Evolutionary conservation across 2,797 vertebrate genomes (phyloP).

Genomic region (Sebastes hubbsi): DNA sequence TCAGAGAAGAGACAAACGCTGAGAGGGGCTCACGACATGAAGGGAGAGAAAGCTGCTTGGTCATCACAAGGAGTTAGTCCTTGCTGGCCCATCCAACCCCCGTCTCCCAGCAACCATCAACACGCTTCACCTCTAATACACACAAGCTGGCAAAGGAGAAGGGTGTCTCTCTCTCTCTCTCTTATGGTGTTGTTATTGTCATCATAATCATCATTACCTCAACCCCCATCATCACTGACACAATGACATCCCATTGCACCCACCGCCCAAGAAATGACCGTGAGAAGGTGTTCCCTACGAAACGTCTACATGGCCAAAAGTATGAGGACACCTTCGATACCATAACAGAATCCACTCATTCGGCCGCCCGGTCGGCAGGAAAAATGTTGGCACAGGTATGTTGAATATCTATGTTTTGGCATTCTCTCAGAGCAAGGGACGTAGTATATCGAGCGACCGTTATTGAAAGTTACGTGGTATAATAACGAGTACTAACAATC

Average conservation of each 20-base stretch:
- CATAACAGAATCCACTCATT: not conserved
- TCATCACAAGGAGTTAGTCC: slow-evolving; percentile 58
- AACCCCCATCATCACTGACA: slow-evolving; percentile 26
- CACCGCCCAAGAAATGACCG: slow-evolving; percentile 1
- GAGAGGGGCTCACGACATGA: slow-evolving; percentile 39
- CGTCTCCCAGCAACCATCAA: slow-evolving; percentile 42
- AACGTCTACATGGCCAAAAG: not conserved
- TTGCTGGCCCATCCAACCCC: not conserved
- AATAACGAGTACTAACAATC: not conserved
- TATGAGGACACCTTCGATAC: not conserved
- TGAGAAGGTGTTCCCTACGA: slow-evolving; percentile 1
- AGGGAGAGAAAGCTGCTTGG: slow-evolving; percentile 60
- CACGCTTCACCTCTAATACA: slow-evolving; percentile 24
- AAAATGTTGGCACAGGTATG: not conserved
- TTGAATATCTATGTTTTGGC: not conserved
- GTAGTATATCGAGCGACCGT: not conserved
- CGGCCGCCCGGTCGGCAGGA: not conserved
- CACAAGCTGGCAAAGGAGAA: slow-evolving; percentile 3
- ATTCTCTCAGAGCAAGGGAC: not conserved
- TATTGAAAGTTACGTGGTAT: not conserved
- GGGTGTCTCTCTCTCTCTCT: not conserved
- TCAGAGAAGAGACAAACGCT: slow-evolving; percentile 56
- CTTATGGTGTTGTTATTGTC: not conserved
- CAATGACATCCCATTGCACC: not conserved
- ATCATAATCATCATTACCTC: not conserved